These are phyloP conservation scores for Polydrusus cervinus DNA, from an alignment of 2,888 invertebrate species.

Conservation along the genomic window DNA sequence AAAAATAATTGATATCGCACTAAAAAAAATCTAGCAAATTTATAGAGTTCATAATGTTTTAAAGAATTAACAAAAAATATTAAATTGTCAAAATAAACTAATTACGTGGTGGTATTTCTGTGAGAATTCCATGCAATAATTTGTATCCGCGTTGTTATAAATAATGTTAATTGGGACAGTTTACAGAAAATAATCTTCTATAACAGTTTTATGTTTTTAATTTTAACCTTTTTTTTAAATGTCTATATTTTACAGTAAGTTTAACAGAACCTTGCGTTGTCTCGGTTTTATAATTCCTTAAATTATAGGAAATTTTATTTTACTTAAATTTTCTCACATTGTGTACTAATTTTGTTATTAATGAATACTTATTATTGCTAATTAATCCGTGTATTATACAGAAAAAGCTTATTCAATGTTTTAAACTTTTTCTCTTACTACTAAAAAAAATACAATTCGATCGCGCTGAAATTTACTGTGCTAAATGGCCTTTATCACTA, in stretches of 20 bases:
- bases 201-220: slow-evolving; percentile 14
- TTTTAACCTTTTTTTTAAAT: slow-evolving; percentile 2
- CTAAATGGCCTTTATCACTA: too few species aligned
- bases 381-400: not conserved
- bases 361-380: not conserved
- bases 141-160: slow-evolving; percentile 23
- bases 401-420: too few species aligned
- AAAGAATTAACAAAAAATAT: too few species aligned
- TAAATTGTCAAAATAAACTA: too few species aligned
- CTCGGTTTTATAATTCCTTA: not conserved
- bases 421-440: too few species aligned
- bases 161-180: slow-evolving; percentile 22
- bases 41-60: too few species aligned
- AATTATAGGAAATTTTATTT: not conserved
- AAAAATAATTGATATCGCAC: too few species aligned
- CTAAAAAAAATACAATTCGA: too few species aligned
- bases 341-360: not conserved
- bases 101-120: not conserved
- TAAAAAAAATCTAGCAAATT: too few species aligned
- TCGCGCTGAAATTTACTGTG: too few species aligned
- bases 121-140: slow-evolving; percentile 31
- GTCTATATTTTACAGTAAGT: slow-evolving; percentile 25
- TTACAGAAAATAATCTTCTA: slow-evolving; percentile 10
- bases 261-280: slow-evolving; percentile 40
- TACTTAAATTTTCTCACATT: not conserved